Base-by-base conservation (phyloP, 2,888 invertebrate genomes). In the Hybos culiciformis region DNA sequence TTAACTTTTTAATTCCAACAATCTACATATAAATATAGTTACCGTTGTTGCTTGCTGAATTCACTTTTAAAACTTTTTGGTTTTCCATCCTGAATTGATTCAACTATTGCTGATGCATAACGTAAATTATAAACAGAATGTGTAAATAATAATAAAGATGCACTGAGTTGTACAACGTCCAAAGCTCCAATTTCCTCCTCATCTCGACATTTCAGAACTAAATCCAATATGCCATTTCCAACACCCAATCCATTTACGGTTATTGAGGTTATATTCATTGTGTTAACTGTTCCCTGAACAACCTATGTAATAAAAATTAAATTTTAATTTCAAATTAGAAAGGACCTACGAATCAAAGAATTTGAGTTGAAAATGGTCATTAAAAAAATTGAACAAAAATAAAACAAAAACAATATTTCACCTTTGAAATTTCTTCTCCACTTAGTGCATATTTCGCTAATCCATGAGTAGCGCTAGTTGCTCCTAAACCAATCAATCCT, bases 41-140 rank as follows among this genome's bases (percentile, higher is more conserved):
- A 63, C 64, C 58, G 54, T 45, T 60, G 62, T 5, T 55, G 51
- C 41, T 54, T 61, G 38, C 60, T 60, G 2, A 64, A 47, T 0
- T 52, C 55, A 2, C 53, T 48, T 20, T 60, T 56, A 43, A 56
- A 60, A 2, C 47, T 41, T 5, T 48, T 45, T 11, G 62, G 55
- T 8, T 45, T 52, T 8, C 40, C 48, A 19, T 53, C 53, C 38
- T 50, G 52, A 12, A 57, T 53, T n/a, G 56, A 51, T 4, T 40
- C 48, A 31, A 60, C 54, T 17, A 64, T 58, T 18, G 50, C 54
- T 11, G 59, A 57, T 2, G 64, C 64, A 24, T 60, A 50, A 26
- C 56, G 57, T 29, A 63, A 63, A 44, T 65, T 65, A 44, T 48
- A 55, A 2, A 57, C 53, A 15, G 63, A 62, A 50, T 64, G 59